phyloP scores from a whole-genome alignment of 2,113 vertebrate species.

The Dromaius novaehollandiae region DNA sequence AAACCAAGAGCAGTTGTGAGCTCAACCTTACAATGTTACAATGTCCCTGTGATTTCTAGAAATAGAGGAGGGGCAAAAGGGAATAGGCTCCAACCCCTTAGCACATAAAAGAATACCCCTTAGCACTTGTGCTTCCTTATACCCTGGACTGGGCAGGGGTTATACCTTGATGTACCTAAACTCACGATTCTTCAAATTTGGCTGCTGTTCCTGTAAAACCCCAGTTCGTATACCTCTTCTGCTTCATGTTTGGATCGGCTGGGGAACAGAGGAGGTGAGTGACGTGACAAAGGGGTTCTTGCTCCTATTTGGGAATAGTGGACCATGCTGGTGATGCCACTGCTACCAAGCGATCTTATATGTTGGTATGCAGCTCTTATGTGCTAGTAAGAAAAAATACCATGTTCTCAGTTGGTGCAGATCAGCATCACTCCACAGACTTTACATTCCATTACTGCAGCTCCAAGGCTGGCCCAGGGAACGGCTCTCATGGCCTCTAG shows the following conservation, averaged over 20 bases:
- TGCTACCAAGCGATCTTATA: background rate
- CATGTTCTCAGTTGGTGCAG: rapidly evolving
- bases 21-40: background rate
- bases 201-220: background rate
- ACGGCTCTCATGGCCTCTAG: rapidly evolving
- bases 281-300: background rate
- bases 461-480: background rate
- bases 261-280: background rate
- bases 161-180: background rate
- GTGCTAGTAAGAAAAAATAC: background rate
- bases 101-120: background rate
- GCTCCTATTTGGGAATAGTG: background rate
- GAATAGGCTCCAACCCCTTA: background rate
- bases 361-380: background rate
- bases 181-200: background rate
- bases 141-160: rapidly evolving
- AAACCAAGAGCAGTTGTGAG: background rate
- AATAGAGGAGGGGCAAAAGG: background rate
- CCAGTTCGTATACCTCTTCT: background rate
- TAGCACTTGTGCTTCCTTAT: background rate
- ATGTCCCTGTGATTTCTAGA: background rate
- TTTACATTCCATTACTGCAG: background rate
- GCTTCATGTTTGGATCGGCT: background rate
- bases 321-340: background rate
- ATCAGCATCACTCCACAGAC: background rate